Evolutionary conservation across 2,797 vertebrate species (phyloP).

Genomic region (Xenentodon cancila): DNA sequence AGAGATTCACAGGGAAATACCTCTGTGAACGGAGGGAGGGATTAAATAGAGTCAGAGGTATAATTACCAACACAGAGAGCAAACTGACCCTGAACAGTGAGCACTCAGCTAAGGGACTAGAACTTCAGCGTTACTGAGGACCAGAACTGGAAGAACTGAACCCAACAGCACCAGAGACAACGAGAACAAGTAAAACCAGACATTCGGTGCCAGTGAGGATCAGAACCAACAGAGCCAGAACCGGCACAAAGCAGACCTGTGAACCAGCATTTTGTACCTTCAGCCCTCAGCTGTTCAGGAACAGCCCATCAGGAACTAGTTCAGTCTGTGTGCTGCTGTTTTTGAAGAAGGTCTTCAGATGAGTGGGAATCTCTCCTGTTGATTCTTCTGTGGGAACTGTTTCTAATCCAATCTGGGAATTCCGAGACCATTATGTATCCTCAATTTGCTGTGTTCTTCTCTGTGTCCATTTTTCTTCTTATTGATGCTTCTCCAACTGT

Average conservation of each 20-base stretch:
- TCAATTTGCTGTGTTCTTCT: constrained; percentile 78
- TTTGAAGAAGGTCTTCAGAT: neutral
- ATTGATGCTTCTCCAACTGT: constrained; percentile 79
- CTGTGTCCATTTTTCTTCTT: constrained; percentile 80
- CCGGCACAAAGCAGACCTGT: neutral
- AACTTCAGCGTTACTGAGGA: neutral
- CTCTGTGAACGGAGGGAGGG: constrained; percentile 78
- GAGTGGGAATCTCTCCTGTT: neutral
- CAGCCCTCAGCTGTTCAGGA: neutral
- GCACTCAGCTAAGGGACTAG: constrained; percentile 67
- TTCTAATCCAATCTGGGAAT: neutral
- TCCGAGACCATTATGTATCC: constrained; percentile 62
- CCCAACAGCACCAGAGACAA: too few relatives aligned
- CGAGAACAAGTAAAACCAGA: neutral
- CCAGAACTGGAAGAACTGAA: too few relatives aligned
- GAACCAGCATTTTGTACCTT: constrained; percentile 1
- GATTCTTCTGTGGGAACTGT: neutral
- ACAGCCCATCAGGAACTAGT: neutral
- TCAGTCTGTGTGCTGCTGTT: neutral
- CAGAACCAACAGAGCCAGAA: neutral
- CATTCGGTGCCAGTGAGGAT: constrained; percentile 10
- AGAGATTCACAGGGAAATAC: constrained; percentile 76
- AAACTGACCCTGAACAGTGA: constrained; percentile 77
- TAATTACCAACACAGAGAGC: constrained; percentile 76
- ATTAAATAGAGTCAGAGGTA: constrained; percentile 75